Percentiles rank a stretch among this genome's conserved stretches.
Conservation (phyloP, 2,888 invertebrate genomes). For the Macroteleia sp. region DNA sequence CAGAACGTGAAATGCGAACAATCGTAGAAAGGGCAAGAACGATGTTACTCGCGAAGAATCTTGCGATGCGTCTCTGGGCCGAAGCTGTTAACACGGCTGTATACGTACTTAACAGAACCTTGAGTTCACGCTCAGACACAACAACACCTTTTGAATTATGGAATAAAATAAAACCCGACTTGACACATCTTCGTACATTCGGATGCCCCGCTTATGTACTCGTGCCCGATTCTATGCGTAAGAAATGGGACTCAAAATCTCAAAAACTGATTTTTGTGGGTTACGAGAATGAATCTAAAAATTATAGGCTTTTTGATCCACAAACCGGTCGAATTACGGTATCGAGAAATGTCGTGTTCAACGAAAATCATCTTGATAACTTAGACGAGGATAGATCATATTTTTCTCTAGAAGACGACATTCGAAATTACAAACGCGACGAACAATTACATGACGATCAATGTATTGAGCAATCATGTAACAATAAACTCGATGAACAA, state of each 20-base stretch:
- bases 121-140: conserved; percentile 27
- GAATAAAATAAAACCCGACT: conserved; percentile 43
- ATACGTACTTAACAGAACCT: conserved; percentile 24
- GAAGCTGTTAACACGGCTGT: conserved; percentile 57
- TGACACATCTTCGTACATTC: conserved; percentile 51
- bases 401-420: not conserved
- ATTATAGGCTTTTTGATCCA: conserved; percentile 43
- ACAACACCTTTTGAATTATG: conserved; percentile 50
- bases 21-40: conserved; percentile 63
- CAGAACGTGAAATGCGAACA: conserved; percentile 63
- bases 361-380: not conserved
- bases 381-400: no score
- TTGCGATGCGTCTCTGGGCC: conserved; percentile 51
- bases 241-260: conserved; percentile 57
- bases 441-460: no score
- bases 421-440: not conserved
- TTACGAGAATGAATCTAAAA: conserved; percentile 44
- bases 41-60: conserved; percentile 52
- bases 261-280: conserved; percentile 45
- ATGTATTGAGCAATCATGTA: no score
- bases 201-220: conserved; percentile 35
- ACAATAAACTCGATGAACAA: no score
- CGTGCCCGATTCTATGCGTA: conserved; percentile 23
- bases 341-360: conserved; percentile 23
- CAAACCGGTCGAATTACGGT: conserved; percentile 15